phyloP scores from a whole-genome alignment of 2,113 vertebrate species.

The Thermophis baileyi region DNA sequence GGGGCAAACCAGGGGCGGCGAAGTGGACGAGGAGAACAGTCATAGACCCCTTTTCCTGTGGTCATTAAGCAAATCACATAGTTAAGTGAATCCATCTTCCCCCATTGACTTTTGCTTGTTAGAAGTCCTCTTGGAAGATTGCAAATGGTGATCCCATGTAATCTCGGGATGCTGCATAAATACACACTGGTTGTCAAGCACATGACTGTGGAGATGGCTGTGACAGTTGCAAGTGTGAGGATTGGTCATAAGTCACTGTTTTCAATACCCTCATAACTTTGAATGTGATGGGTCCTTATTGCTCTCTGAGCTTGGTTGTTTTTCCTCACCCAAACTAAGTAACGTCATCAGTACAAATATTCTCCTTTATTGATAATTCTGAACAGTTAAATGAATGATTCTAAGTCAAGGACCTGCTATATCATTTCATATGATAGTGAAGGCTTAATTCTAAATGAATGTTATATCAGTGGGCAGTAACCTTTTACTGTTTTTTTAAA shows the following conservation, averaged over 20 bases:
- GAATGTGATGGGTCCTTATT: not conserved
- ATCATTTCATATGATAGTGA: not conserved
- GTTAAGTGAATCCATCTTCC: not conserved
- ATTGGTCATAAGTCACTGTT: not conserved
- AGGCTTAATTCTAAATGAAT: not conserved
- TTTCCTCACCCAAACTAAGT: not conserved
- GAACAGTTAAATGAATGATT: not conserved
- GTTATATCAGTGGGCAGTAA: not conserved
- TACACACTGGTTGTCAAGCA: not conserved
- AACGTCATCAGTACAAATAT: not conserved
- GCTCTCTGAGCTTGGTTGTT: not conserved
- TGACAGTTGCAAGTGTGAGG: not conserved
- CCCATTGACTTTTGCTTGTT: not conserved
- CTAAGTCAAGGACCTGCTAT: not conserved
- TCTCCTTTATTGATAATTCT: not conserved
- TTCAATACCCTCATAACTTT: not conserved
- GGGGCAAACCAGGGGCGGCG: no score
- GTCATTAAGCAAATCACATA: not conserved
- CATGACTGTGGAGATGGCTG: not conserved
- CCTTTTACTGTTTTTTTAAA: constrained; percentile 12
- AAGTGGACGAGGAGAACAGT: no score
- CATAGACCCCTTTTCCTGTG: no score
- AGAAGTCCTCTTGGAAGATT: not conserved
- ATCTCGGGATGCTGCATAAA: not conserved
- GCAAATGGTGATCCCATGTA: not conserved